phyloP scores from a whole-genome alignment of 2,888 invertebrate genomes.

The Thymelicus acteon region DNA sequence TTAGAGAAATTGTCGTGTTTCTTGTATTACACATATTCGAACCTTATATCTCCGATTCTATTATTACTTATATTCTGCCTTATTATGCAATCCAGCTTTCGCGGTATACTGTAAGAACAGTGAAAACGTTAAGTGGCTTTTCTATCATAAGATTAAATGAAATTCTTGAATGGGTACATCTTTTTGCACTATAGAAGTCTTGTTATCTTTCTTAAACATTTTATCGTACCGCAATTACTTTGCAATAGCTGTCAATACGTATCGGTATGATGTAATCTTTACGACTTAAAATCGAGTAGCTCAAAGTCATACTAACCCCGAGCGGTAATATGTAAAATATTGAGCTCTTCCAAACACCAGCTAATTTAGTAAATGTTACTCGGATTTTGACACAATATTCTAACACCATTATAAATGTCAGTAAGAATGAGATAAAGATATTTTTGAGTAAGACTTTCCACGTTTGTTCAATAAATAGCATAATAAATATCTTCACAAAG shows the following conservation, averaged over 20 bases:
- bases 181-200: background rate
- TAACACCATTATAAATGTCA: conserved; percentile 32
- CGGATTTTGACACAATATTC: conserved; percentile 12
- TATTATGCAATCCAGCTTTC: background rate
- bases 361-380: conserved; percentile 16
- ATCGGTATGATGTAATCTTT: background rate
- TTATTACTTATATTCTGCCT: background rate
- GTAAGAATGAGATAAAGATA: conserved; percentile 20
- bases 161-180: background rate
- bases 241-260: background rate
- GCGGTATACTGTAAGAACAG: background rate
- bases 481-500: conserved; percentile 45
- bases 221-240: background rate
- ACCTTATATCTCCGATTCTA: too few species aligned
- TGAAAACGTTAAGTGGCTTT: conserved; percentile 1
- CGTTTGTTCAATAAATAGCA: conserved; percentile 43
- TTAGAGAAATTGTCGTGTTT: conserved; percentile 16
- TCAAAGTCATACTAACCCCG: background rate
- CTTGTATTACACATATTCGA: background rate
- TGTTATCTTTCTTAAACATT: background rate
- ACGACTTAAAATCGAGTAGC: background rate
- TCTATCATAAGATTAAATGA: background rate
- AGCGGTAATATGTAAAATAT: background rate
- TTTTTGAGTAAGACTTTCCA: conserved; percentile 38
- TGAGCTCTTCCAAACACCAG: conserved; percentile 3